These are phyloP conservation scores for Oreohelix idahoensis DNA, from an alignment of 1,140 invertebrate genomes.

Conservation along the genomic window DNA sequence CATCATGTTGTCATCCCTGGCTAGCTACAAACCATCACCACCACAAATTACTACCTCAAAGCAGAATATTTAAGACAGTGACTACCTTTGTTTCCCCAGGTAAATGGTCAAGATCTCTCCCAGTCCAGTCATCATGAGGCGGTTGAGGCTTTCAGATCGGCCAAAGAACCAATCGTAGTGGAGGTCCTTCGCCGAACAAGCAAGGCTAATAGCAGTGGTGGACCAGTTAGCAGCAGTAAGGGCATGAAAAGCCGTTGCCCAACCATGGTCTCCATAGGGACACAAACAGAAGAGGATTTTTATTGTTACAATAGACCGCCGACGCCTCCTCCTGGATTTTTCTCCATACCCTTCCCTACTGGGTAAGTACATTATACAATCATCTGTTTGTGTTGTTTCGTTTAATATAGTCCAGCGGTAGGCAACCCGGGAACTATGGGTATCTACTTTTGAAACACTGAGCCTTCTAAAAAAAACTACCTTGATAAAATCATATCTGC, in stretches of 20 bases:
- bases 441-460: too few relatives aligned
- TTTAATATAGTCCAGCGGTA: too few relatives aligned
- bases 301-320: conserved; percentile 66
- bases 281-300: conserved; percentile 71
- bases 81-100: conserved; percentile 71
- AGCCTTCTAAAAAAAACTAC: too few relatives aligned
- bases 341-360: conserved; percentile 54
- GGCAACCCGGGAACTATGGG: too few relatives aligned
- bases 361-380: conserved; percentile 67
- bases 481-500: too few relatives aligned
- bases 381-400: too few relatives aligned
- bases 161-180: conserved; percentile 82
- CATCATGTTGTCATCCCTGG: too few relatives aligned
- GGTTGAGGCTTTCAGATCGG: conserved; percentile 81
- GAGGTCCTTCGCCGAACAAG: conserved; percentile 78
- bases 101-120: conserved; percentile 83
- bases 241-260: conserved; percentile 46
- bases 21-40: too few relatives aligned
- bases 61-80: too few relatives aligned
- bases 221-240: conserved; percentile 21
- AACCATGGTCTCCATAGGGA: conserved; percentile 68
- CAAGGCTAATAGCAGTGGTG: neutral
- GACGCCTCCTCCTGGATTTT: conserved; percentile 64
- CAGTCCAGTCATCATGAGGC: conserved; percentile 80
- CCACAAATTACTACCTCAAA: too few relatives aligned